Evolutionary conservation across 2,888 invertebrate genomes (phyloP).

Genomic region (Drosophila basisetae): DNA sequence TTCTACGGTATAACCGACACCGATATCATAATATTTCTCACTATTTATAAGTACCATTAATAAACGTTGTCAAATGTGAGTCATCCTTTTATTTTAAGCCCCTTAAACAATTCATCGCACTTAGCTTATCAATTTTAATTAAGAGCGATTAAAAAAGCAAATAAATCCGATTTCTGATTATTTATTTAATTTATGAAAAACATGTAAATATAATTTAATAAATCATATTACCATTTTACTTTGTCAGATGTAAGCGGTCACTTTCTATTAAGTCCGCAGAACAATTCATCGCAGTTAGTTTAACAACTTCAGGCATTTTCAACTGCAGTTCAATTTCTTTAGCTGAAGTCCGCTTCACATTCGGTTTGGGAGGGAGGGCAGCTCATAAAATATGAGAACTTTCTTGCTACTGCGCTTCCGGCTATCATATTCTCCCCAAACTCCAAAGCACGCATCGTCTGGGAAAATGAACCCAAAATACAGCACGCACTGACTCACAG

Average conservation of each 20-base stretch:
- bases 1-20: not conserved
- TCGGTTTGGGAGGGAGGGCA: not conserved
- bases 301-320: slow-evolving; percentile 17
- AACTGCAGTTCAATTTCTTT: slow-evolving; percentile 20
- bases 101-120: not conserved
- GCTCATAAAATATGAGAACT: slow-evolving; percentile 57
- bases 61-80: not conserved
- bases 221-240: no score
- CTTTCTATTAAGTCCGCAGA: not conserved
- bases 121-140: not conserved
- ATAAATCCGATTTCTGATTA: not conserved
- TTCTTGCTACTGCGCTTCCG: slow-evolving; percentile 51
- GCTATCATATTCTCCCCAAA: slow-evolving; percentile 21
- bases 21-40: not conserved
- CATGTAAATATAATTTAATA: not conserved
- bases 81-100: not conserved
- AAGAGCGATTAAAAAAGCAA: not conserved
- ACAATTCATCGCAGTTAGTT: not conserved
- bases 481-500: slow-evolving; percentile 51
- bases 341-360: slow-evolving; percentile 8
- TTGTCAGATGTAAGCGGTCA: not conserved
- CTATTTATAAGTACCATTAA: not conserved
- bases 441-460: slow-evolving; percentile 28
- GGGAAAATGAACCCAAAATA: slow-evolving; percentile 45
- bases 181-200: not conserved